phyloP scores from a whole-genome alignment of 2,797 vertebrate genomes.

The Poeciliopsis turneri region DNA sequence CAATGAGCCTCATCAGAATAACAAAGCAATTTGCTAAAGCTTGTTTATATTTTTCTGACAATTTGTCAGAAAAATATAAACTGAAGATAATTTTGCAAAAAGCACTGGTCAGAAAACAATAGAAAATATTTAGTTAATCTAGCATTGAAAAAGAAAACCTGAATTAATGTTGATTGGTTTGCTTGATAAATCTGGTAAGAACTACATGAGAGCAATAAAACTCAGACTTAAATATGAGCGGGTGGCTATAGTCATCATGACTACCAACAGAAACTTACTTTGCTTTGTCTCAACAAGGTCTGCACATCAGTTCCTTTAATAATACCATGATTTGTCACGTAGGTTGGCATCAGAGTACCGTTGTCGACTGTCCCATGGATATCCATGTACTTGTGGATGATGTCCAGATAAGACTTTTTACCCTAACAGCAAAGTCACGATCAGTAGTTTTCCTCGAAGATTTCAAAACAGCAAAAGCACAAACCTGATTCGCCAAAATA shows the following conservation, averaged over 20 bases:
- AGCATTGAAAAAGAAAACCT: neutral
- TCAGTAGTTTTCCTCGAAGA: neutral
- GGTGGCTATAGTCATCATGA: neutral
- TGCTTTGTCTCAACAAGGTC: constrained; percentile 86
- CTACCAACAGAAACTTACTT: constrained; percentile 72
- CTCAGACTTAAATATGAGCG: neutral
- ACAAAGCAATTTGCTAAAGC: neutral
- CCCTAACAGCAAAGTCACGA: constrained; percentile 65
- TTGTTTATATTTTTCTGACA: too few relatives aligned
- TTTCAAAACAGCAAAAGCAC: neutral
- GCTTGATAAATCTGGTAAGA: neutral
- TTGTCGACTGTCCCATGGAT: constrained; percentile 85
- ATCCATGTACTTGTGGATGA: constrained; percentile 87
- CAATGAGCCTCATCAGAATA: constrained; percentile 1
- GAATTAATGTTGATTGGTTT: neutral
- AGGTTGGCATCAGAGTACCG: constrained; percentile 79
- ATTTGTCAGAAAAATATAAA: neutral
- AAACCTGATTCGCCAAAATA: neutral
- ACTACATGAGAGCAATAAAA: neutral
- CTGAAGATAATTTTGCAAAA: neutral
- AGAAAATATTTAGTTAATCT: neutral
- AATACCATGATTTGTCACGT: constrained; percentile 87
- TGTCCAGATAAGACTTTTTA: constrained; percentile 84
- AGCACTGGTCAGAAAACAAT: neutral
- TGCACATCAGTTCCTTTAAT: constrained; percentile 84